Evolutionary conservation across 2,797 vertebrate genomes (phyloP).

Genomic region (Notoglanidium macrostoma): DNA sequence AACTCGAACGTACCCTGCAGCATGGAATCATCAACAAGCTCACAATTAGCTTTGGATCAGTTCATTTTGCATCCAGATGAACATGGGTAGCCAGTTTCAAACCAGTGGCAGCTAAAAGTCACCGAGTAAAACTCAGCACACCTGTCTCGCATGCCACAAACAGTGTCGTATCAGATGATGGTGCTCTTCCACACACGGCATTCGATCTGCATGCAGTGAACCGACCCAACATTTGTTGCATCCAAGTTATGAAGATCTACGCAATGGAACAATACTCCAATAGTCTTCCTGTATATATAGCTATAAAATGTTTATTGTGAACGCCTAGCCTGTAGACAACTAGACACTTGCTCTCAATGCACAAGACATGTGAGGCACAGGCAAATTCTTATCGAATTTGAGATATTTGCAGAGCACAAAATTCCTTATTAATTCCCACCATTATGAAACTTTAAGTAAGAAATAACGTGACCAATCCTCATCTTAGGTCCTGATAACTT

Average conservation of each 20-base stretch:
- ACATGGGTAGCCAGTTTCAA: neutral
- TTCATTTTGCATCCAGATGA: neutral
- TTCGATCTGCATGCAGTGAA: neutral
- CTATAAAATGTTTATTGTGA: neutral
- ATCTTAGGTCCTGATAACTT: too few relatives aligned
- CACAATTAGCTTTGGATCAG: constrained; percentile 1
- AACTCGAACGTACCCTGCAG: neutral
- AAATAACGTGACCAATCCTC: neutral
- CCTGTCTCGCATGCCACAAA: constrained; percentile 3
- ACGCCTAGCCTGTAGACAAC: neutral
- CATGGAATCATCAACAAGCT: constrained; percentile 10
- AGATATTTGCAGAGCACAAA: neutral
- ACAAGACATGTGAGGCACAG: neutral
- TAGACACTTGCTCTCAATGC: neutral
- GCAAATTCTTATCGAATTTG: neutral
- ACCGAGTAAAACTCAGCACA: neutral
- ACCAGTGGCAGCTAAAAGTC: neutral
- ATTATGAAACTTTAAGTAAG: neutral
- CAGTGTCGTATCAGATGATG: neutral
- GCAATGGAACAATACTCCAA: neutral
- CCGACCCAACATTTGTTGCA: neutral
- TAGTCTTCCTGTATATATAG: neutral
- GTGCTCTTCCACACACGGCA: neutral
- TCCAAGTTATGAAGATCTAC: neutral
- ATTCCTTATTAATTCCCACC: neutral